Evolutionary conservation across 2,888 invertebrate genomes (phyloP), one percentile per base, ranked within the genome.

Genomic region (Drosophila siamana): DNA sequence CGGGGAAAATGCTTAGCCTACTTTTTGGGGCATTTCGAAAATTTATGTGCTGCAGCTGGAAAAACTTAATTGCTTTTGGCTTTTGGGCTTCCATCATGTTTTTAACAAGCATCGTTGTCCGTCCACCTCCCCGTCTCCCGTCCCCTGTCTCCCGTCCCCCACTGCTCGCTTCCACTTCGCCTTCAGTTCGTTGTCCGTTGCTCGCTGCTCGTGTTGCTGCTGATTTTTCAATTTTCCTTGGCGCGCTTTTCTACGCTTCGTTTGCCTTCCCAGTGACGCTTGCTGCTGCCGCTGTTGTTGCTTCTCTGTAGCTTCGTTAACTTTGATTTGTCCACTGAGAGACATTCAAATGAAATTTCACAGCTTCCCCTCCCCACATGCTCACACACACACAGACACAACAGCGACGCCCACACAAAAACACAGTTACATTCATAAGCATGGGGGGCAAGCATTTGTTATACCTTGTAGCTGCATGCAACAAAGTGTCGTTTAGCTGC

Each of bases 251-350:
- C 28, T 15, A 24, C 54, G 78, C 60, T 56, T 51, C 46, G 43
- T 44, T 44, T 44, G 22, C 22, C 30, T 43, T 57, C 13, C 8
- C 50, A 50, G 38, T 57, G 50, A 11, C 9, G 30, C 16, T 38
- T 36, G 13, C 36, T 2, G 30, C 30, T 33, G 19, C 28, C 13
- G 28, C 28, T 40, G 36, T 9, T 48, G 30, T n/a, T 26, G 50
- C 43, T 41, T 30, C 13, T 13, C 52, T 36, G 65, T 7, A 51
- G 70, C 77, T 70, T 66, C 73, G 88, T 83, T 83, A 83, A 69
- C 80, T 88, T 83, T 88, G 88, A 83, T 88, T 88, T 83, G 88
- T 83, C 83, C 86, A 83, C 80, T 69, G 88, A 88, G 83, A 76
- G 71, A 76, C 80, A 88, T 83, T 88, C 80, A 82, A 86, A 79